These are phyloP conservation scores for Callimorpha dominula DNA, from an alignment of 2,888 invertebrate genomes.

Conservation along the genomic window DNA sequence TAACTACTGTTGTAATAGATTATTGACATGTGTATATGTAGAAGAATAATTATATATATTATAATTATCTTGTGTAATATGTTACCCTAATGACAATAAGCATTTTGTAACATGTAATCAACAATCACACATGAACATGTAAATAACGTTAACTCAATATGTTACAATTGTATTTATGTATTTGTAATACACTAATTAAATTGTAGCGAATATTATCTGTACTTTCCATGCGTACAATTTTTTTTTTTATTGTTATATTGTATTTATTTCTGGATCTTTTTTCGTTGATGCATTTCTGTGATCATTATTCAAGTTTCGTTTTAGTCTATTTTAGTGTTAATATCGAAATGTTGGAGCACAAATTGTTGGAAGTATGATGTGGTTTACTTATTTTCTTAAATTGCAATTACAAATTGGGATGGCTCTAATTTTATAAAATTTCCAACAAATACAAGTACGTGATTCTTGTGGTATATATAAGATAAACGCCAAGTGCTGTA, in stretches of 20 bases:
- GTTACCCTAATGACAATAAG: conserved; percentile 80
- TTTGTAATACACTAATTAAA: conserved; percentile 42
- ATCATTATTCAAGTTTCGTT: conserved; percentile 74
- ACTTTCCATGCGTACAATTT: conserved; percentile 66
- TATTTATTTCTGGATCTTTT: conserved; percentile 67
- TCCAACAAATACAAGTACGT: conserved; percentile 19
- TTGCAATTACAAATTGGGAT: conserved; percentile 42
- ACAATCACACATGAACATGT: conserved; percentile 62
- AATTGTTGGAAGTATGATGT: conserved; percentile 55
- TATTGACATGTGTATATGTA: conserved; percentile 46
- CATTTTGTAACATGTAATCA: conserved; percentile 71
- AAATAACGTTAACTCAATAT: conserved; percentile 54
- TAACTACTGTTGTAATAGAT: conserved; percentile 50
- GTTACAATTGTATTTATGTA: conserved; percentile 1
- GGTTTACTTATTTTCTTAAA: conserved; percentile 26
- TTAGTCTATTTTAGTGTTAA: conserved; percentile 62
- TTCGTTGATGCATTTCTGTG: conserved; percentile 83
- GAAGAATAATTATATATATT: conserved; percentile 40
- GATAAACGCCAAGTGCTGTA: conserved; percentile 34
- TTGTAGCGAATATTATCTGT: conserved; percentile 33
- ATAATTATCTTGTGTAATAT: conserved; percentile 40
- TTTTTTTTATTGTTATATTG: conserved; percentile 46
- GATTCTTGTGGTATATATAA: conserved; percentile 27
- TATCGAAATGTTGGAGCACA: conserved; percentile 67
- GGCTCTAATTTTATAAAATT: conserved; percentile 34